Percentiles rank a stretch among this genome's conserved stretches.
Conservation (phyloP, 1,140 invertebrate genomes). For the Leptestheria dahalacensis region DNA sequence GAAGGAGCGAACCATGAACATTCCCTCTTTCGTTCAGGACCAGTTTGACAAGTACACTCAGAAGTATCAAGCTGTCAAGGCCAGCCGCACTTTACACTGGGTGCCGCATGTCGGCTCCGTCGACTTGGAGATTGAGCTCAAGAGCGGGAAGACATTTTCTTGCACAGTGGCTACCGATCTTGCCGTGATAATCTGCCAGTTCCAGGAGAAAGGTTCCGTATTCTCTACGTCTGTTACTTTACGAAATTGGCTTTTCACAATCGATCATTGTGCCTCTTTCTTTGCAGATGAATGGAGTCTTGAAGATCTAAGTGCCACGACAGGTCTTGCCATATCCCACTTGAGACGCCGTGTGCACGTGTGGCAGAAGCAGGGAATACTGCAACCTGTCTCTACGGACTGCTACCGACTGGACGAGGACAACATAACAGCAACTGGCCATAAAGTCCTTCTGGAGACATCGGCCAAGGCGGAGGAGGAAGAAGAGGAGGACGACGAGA, state of each 20-base stretch:
- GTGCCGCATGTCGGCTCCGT: constrained; percentile 84
- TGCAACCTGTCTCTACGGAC: constrained; percentile 58
- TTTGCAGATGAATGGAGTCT: constrained; percentile 57
- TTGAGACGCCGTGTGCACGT: constrained; percentile 70
- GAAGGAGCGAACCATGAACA: constrained; percentile 79
- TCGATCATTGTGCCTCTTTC: constrained; percentile 6
- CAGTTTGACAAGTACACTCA: constrained; percentile 78
- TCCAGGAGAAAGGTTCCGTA: constrained; percentile 63
- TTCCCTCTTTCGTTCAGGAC: constrained; percentile 62
- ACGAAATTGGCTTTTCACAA: too few species aligned
- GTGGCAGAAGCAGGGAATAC: constrained; percentile 73
- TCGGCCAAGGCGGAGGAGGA: constrained; percentile 54
- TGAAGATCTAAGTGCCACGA: constrained; percentile 62
- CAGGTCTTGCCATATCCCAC: constrained; percentile 68
- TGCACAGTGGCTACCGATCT: constrained; percentile 81
- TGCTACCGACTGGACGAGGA: constrained; percentile 65
- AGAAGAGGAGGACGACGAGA: constrained; percentile 77
- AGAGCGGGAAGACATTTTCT: constrained; percentile 52
- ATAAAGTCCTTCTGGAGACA: constrained; percentile 10
- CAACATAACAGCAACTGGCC: constrained; percentile 27
- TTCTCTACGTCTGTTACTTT: too few species aligned
- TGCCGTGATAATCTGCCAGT: constrained; percentile 87
- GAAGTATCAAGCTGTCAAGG: constrained; percentile 79
- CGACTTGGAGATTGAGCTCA: constrained; percentile 79
- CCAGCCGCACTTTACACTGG: constrained; percentile 82